Evolutionary conservation across 2,797 vertebrate genomes (phyloP).

Genomic region (Danio kyathit): DNA sequence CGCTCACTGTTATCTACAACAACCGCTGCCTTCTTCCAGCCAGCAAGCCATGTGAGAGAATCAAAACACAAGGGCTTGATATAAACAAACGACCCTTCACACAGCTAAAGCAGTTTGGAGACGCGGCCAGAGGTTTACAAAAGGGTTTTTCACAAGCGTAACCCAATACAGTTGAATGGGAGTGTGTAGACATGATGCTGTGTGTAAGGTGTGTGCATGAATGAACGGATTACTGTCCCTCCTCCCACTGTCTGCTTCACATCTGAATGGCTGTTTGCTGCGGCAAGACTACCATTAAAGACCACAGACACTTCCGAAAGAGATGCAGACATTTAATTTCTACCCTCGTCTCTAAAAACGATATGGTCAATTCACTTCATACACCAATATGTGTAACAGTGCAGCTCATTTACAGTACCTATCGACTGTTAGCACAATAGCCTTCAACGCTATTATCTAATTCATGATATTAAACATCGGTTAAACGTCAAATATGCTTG

Average conservation of each 20-base stretch:
- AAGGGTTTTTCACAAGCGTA: constrained; percentile 12
- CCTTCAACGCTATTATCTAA: not conserved
- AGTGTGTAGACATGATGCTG: constrained; percentile 35
- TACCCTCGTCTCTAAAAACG: not conserved
- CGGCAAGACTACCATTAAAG: constrained; percentile 30
- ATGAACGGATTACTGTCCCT: constrained; percentile 46
- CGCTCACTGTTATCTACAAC: constrained; percentile 21
- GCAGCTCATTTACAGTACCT: not conserved
- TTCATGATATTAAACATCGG: too few relatives aligned
- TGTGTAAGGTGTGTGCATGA: constrained; percentile 38
- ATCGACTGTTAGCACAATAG: not conserved
- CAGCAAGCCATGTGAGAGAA: not conserved
- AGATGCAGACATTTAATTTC: constrained; percentile 28
- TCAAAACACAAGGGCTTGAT: not conserved
- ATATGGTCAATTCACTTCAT: not conserved
- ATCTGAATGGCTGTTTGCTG: constrained; percentile 41
- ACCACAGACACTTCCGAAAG: constrained; percentile 17
- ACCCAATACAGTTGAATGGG: constrained; percentile 28
- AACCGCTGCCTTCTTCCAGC: not conserved
- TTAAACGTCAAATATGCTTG: not conserved
- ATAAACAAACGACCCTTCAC: not conserved
- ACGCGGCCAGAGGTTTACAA: not conserved
- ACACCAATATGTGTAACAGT: not conserved
- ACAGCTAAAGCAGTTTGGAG: not conserved
- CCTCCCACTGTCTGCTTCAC: constrained; percentile 33